Evolutionary conservation across 2,113 vertebrate genomes (phyloP).

Genomic region (Canis aureus): DNA sequence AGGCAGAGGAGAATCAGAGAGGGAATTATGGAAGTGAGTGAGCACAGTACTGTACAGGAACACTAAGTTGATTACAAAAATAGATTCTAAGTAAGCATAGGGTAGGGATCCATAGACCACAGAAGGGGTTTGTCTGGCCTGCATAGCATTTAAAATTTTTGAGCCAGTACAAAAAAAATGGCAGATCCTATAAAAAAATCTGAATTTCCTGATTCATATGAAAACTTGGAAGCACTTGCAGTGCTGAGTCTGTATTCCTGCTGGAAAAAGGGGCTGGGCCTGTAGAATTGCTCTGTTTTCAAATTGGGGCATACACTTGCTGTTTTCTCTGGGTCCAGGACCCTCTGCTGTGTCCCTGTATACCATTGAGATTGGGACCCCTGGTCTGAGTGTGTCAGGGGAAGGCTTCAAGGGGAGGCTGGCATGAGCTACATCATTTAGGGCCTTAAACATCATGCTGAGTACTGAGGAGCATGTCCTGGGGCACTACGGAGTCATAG

Average conservation of each 20-base stretch:
- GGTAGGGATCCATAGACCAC: not conserved
- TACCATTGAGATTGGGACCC: not conserved
- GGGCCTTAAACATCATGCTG: not conserved
- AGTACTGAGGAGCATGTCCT: not conserved
- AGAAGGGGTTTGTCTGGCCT: not conserved
- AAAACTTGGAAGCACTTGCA: not conserved
- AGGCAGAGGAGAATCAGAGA: not conserved
- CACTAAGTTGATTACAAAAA: not conserved
- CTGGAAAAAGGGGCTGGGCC: not conserved
- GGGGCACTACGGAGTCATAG: not conserved
- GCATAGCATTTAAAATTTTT: not conserved
- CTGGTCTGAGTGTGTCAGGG: too few relatives aligned
- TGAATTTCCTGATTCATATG: not conserved
- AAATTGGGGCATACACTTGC: not conserved
- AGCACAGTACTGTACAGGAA: too few relatives aligned
- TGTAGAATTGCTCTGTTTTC: not conserved
- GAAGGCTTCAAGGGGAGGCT: not conserved
- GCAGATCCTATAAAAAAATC: not conserved
- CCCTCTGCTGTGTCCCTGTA: not conserved
- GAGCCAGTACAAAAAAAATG: slow-evolving; percentile 15
- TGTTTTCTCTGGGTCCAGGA: not conserved
- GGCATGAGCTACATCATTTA: not conserved
- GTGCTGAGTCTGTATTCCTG: not conserved
- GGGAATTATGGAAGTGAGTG: not conserved
- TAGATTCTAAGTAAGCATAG: not conserved